Base-by-base conservation (phyloP, 2,797 vertebrate species). In the Eulemur coronatus region DNA sequence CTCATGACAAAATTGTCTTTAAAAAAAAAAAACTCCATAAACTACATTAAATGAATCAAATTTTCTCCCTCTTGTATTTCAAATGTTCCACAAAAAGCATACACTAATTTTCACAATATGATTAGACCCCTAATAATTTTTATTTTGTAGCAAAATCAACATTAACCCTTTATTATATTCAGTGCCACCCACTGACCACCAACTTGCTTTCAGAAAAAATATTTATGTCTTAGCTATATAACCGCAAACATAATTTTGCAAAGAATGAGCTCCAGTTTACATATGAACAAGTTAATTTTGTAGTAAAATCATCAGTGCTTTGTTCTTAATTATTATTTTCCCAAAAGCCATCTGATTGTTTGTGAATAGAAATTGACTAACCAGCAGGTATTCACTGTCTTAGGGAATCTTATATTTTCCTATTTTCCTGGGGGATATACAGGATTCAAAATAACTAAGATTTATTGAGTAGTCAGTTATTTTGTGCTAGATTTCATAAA, bases 401-500 rank as follows among this genome's bases (percentile, higher is more conserved):
- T 46, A 50, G 30, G 18, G 0, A 63, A 81, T 57, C 26, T n/a
- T 73, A 55, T 20, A 52, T 18, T 87, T 95, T 92, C 55, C 43
- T 75, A 26, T 63, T 20, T 6, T 78, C 30, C 7, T 55, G 15
- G 24, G 8, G 30, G 72, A 7, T 63, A 92, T n/a, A 15, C 2
- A 75, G 14, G 38, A 76, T 35, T 95, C 43, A 73, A 79, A 88
- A 84, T 61, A 88, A 7, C 41, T 84, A 76, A 81, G 11, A 73
- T 92, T 90, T 78, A 50, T 72, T 73, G 18, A 38, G 3, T 50
- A 76, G 8, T 55, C 89, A 80, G 35, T 86, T 81, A 78, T 88
- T 57, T 96, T 52, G 8, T 69, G 22, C 7, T 94, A 80, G n/a
- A 5, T 91, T 94, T 82, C 48, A 22, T 67, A 75, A 95, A 93